Conservation (phyloP, 1,140 invertebrate species). For the Zaprionus africanus region DNA sequence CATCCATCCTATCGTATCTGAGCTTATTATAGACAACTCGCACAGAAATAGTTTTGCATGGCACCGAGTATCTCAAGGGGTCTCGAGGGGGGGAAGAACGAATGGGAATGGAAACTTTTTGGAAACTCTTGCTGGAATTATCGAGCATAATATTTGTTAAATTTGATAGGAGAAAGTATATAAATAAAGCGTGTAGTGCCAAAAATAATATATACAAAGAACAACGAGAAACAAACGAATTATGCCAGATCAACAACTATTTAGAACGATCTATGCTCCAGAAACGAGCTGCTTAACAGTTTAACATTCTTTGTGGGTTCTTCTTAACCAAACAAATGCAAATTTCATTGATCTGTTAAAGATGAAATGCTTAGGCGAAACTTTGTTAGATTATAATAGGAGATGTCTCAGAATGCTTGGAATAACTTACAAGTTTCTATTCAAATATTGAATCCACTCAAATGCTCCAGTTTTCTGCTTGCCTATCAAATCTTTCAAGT, state of each 20-base stretch:
- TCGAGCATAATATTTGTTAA: conserved; percentile 1
- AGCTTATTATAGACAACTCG: conserved; percentile 3
- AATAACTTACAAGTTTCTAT: background rate
- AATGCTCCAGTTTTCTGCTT: background rate
- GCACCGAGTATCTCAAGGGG: too few relatives aligned
- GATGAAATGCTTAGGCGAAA: background rate
- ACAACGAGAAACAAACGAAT: background rate
- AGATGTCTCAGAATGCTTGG: background rate
- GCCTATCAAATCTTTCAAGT: background rate
- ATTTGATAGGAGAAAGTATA: conserved; percentile 3
- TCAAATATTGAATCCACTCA: background rate
- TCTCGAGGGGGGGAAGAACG: background rate
- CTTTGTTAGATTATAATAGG: background rate
- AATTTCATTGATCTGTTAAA: background rate
- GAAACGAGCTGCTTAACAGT: background rate
- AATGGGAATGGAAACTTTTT: background rate
- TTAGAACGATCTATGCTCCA: background rate
- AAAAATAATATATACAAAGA: background rate
- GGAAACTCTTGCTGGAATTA: conserved; percentile 1
- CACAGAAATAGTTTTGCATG: background rate
- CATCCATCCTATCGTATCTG: background rate
- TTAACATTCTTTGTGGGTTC: too few relatives aligned
- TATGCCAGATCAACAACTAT: background rate
- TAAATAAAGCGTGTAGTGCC: conserved; percentile 2
- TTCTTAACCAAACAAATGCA: too few relatives aligned